phyloP scores from a whole-genome alignment of 2,113 vertebrate genomes.

The Oncorhynchus mykiss region DNA sequence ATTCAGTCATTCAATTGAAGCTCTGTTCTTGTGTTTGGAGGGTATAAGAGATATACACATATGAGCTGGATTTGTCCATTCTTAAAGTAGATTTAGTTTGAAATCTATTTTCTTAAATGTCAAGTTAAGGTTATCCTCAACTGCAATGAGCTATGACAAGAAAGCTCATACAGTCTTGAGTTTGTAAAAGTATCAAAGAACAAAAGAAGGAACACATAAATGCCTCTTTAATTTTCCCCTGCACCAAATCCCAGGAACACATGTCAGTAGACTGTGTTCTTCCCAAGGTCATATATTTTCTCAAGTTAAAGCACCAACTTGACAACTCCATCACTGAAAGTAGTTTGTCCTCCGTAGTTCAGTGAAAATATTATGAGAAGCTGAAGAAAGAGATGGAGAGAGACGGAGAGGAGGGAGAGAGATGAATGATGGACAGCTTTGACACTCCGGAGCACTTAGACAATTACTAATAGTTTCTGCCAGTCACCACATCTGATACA shows the following conservation, averaged over 20 bases:
- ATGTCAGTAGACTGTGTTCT: conserved; percentile 69
- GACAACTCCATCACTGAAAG: conserved; percentile 79
- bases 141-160: conserved; percentile 73
- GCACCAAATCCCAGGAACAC: conserved; percentile 64
- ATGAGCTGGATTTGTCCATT: conserved; percentile 61
- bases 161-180: conserved; percentile 66
- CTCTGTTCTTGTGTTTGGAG: conserved; percentile 53
- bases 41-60: conserved; percentile 41
- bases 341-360: conserved; percentile 77
- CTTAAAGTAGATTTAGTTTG: conserved; percentile 52
- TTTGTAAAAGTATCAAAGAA: conserved; percentile 74
- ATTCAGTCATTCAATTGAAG: conserved; percentile 35
- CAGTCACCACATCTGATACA: conserved; percentile 81
- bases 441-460: conserved; percentile 80
- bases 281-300: conserved; percentile 77
- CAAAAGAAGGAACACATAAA: conserved; percentile 69
- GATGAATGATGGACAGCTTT: conserved; percentile 79
- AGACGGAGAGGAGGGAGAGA: conserved; percentile 31
- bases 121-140: conserved; percentile 68
- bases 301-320: conserved; percentile 72
- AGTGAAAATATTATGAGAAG: conserved; percentile 80
- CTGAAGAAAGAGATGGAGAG: conserved; percentile 58
- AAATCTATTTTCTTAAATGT: conserved; percentile 68
- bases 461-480: conserved; percentile 81
- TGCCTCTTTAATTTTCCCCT: conserved; percentile 53